phyloP scores from a whole-genome alignment of 2,888 invertebrate species.

The Strigamia maritima region DNA sequence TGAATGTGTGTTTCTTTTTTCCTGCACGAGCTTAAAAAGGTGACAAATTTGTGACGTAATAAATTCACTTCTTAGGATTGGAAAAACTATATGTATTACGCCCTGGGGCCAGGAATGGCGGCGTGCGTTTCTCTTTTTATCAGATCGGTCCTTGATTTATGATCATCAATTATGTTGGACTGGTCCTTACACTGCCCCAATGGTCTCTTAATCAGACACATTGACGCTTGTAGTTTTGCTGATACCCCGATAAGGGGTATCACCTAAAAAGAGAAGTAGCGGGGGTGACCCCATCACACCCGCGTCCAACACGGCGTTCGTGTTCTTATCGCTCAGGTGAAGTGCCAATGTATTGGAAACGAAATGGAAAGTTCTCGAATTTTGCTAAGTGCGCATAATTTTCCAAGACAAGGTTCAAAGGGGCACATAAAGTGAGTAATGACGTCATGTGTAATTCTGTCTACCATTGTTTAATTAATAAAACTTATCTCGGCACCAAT shows the following conservation, averaged over 20 bases:
- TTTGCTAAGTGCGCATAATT: constrained; percentile 7
- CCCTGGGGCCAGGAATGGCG: background rate
- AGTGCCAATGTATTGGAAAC: background rate
- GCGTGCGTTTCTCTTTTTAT: background rate
- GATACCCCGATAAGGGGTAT: constrained; percentile 15
- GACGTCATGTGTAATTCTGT: constrained; percentile 20
- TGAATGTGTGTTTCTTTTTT: background rate
- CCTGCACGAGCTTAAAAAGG: background rate
- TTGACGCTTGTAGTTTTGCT: constrained; percentile 15
- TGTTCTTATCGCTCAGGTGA: constrained; percentile 12
- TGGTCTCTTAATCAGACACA: constrained; percentile 23
- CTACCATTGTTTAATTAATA: constrained; percentile 16
- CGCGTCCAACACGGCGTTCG: background rate
- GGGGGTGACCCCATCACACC: background rate
- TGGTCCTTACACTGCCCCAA: constrained; percentile 10
- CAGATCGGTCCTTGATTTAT: constrained; percentile 12
- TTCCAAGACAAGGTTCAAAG: background rate
- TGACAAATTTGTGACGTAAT: constrained; percentile 23
- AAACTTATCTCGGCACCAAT: constrained; percentile 23
- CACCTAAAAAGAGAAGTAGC: background rate
- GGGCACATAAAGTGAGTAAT: background rate
- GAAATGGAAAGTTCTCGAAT: background rate
- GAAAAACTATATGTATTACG: background rate
- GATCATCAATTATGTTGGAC: constrained; percentile 19
- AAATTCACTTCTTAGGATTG: constrained; percentile 7